phyloP scores from a whole-genome alignment of 2,797 vertebrate genomes.

The Coregonus ussuriensis region DNA sequence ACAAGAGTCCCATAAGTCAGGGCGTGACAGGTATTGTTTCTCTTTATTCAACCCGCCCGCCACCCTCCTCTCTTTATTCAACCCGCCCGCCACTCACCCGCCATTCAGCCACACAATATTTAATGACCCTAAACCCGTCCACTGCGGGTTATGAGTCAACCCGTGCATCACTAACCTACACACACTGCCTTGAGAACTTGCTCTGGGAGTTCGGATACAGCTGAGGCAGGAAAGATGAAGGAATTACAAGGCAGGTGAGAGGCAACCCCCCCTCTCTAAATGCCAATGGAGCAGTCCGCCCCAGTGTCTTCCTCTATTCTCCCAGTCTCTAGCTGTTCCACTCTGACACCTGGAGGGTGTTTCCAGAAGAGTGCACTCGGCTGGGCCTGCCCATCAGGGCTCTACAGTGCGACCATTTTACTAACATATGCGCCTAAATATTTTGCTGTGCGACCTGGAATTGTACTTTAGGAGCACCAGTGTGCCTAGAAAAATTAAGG shows the following conservation, averaged over 20 bases:
- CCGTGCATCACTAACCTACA: not conserved
- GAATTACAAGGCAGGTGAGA: not conserved
- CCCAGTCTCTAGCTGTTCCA: constrained; percentile 33
- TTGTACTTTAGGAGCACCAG: no score
- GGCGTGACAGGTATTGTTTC: no score
- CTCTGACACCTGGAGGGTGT: constrained; percentile 41
- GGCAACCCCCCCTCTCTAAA: constrained; percentile 2
- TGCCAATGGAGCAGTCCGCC: constrained; percentile 17
- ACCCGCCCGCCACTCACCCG: no score
- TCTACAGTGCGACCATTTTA: no score
- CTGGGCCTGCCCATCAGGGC: constrained; percentile 33
- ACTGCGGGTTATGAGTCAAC: no score
- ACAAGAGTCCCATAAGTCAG: no score
- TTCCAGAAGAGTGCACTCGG: constrained; percentile 61
- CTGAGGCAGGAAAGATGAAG: not conserved
- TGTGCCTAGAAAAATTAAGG: no score
- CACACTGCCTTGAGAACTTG: constrained; percentile 7
- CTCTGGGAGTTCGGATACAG: not conserved
- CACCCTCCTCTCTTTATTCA: no score
- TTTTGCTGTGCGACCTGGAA: no score
- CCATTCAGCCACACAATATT: no score
- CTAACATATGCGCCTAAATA: not conserved
- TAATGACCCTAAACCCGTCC: no score
- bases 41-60: no score
- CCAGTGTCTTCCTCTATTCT: constrained; percentile 31